Base-by-base conservation (phyloP, 2,113 vertebrate species). In the Prochilodus magdalenae region DNA sequence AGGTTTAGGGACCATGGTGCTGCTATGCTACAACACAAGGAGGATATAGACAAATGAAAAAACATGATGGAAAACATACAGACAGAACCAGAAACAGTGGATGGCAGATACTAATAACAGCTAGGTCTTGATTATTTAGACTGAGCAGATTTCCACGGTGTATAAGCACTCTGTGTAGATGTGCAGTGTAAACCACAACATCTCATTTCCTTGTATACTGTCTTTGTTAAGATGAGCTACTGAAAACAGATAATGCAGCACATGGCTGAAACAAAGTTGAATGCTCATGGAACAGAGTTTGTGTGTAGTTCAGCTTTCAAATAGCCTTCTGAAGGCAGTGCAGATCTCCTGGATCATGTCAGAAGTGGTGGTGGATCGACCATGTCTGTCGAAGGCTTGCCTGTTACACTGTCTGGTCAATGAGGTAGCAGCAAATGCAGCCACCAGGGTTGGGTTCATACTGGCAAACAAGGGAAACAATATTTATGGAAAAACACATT, bases 271-370 rank as follows among this genome's bases (percentile, higher is more conserved):
- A 55, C 4, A 22, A 62, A 62, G 26, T 29, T n/a, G 33, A 70
- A 57, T 12, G 80, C 26, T 18, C 55, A 40, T 67, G 29, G 18
- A 63, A 36, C 20, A 57, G 3, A 81, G 2, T 30, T 24, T 24
- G 27, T 74, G 10, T 60, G 24, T 60, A 73, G n/a, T 87, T 97
- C 92, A 98, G 90, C 91, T 95, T 89, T 98, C 96, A 79, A 98
- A 99, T 49, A 98, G 94, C 87, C 94, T 96, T 86, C 80, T 95
- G 92, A 99, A 99, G 71, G 97, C 96, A 0, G 94, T 87, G 70
- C 97, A 94, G 1, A 99, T 93, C 93, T 99, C 96, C 57, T 95
- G 91, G 84, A 99, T 94, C 97, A 99, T 99, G 92, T 99, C 96
- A 0, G 95, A 93, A 75, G 98, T 96, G 77, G 96, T 98, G 90